Conservation (phyloP, 1,140 invertebrate species). For the Papilio glaucus region DNA sequence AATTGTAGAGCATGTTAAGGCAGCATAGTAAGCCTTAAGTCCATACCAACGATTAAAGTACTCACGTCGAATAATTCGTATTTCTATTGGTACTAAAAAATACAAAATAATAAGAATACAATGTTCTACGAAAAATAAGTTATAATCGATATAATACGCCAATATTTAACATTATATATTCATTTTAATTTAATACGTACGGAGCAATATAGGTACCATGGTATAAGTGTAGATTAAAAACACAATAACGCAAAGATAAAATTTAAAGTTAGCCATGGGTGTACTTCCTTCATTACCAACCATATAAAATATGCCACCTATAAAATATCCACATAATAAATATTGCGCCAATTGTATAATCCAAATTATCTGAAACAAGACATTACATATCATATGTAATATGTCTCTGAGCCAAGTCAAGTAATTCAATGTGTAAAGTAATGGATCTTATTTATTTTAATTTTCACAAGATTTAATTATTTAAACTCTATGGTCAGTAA, state of each 20-base stretch:
- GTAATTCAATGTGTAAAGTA: too few relatives aligned
- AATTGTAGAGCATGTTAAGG: slow-evolving; percentile 85
- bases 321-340: slow-evolving; percentile 78
- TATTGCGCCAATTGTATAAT: slow-evolving; percentile 85
- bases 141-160: neutral
- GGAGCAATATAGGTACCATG: slow-evolving; percentile 85
- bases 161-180: neutral
- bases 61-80: slow-evolving; percentile 87
- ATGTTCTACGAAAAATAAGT: neutral
- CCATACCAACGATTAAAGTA: slow-evolving; percentile 92
- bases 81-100: slow-evolving; percentile 87
- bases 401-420: too few relatives aligned
- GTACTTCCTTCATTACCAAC: slow-evolving; percentile 83
- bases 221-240: slow-evolving; percentile 87
- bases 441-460: too few relatives aligned
- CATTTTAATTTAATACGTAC: slow-evolving; percentile 78
- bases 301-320: slow-evolving; percentile 84
- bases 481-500: too few relatives aligned
- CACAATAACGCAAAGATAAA: slow-evolving; percentile 83
- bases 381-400: neutral
- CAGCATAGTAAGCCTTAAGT: slow-evolving; percentile 89
- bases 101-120: slow-evolving; percentile 45
- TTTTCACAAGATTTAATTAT: too few relatives aligned
- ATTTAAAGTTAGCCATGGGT: slow-evolving; percentile 85
- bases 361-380: slow-evolving; percentile 69